Evolutionary conservation across 2,888 invertebrate species (phyloP), one percentile per base, ranked within the genome.

Genomic region (Stramonita haemastoma): DNA sequence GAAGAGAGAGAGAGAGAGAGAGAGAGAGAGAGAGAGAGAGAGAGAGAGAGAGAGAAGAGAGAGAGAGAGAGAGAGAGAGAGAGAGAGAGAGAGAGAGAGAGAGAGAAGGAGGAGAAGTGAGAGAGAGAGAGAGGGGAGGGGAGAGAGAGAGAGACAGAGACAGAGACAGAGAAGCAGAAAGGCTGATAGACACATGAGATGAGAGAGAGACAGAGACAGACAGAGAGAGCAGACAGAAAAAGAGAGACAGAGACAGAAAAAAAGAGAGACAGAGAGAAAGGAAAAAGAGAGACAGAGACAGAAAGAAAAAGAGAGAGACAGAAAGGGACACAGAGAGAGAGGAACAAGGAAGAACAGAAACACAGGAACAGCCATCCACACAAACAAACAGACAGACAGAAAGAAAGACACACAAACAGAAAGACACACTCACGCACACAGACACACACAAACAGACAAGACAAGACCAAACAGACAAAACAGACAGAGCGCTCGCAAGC

Each of bases 211-310:
- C 22, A 19, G 22, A 19, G 36, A 6, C 2, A 5, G 36, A 19
- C 8, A 0, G 36, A 19, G 19, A 5, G 22, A 5, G 36, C 6
- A 81, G 34, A 36, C 5, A 81, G 5, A 36, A 17, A n/a, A 17
- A 36, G 36, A 1, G 34, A 34, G 22, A 19, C 36, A 36, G 81
- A 77, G 77, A 32, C 29, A 77, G 77, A 77, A 32, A 29, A 32
- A 77, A 32, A 77, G 77, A 32, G 77, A 77, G 77, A 29, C 11
- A 77, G 77, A 77, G 77, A 77, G 77, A 32, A 32, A 77, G 77
- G 17, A 32, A 77, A 32, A 32, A 8, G 19, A 32, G 77, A 32
- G 32, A 19, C 6, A 32, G 19, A 36, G 36, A 36, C 1, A 81
- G 81, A 81, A 6, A 36, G 81, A 36, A 17, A 81, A 36, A 36